Conservation (phyloP, 2,888 invertebrate species). For the Caenorhabditis panamensis region DNA sequence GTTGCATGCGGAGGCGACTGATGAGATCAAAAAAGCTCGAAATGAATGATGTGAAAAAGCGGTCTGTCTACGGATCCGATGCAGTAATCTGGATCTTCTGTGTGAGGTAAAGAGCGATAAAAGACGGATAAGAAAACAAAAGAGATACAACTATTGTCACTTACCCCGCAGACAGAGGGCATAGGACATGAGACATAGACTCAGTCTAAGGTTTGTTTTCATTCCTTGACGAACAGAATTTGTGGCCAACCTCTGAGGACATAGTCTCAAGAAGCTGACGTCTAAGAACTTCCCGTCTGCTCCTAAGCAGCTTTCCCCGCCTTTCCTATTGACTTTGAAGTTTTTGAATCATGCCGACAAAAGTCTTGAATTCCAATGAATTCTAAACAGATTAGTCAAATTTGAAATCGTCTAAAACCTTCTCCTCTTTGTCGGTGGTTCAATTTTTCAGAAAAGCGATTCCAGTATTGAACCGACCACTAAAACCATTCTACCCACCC, state of each 20-base stretch:
- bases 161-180: too few relatives aligned
- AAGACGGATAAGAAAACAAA: background rate
- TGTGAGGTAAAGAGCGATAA: too few relatives aligned
- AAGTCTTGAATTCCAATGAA: too few relatives aligned
- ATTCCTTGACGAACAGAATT: background rate
- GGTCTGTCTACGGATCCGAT: slow-evolving; percentile 14
- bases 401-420: background rate
- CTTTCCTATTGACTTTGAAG: background rate
- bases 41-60: background rate
- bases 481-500: background rate
- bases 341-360: background rate
- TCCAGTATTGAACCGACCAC: too few relatives aligned
- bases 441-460: background rate
- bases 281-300: background rate
- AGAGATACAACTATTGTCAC: background rate
- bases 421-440: too few relatives aligned
- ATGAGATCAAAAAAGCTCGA: background rate
- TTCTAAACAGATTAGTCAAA: background rate
- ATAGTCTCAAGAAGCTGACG: slow-evolving; percentile 1
- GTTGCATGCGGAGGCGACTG: background rate
- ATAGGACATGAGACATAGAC: background rate
- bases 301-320: background rate
- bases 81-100: too few relatives aligned
- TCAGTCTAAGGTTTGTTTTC: background rate
- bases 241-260: background rate